These are phyloP conservation scores for Steinernema scapterisci DNA, from an alignment of 2,888 invertebrate species.

Conservation along the genomic window DNA sequence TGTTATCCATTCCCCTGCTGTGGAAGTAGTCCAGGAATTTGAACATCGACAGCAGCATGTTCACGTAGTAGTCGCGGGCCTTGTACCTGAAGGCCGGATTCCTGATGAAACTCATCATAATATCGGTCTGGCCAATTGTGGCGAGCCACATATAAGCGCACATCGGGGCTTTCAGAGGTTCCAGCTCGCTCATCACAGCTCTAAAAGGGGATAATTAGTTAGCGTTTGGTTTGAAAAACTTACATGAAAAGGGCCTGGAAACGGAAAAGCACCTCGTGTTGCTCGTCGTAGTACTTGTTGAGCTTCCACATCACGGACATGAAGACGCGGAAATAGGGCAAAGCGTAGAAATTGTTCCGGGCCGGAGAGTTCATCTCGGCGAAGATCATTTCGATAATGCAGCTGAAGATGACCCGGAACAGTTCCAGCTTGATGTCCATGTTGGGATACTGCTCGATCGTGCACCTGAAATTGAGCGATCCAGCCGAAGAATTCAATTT, in stretches of 20 bases:
- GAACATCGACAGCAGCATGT: background rate
- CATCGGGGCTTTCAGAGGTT: background rate
- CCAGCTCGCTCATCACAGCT: background rate
- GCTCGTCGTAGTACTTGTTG: background rate
- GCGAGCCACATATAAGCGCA: slow-evolving; percentile 14
- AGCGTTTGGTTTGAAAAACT: background rate
- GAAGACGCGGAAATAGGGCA: slow-evolving; percentile 11
- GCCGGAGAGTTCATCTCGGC: background rate
- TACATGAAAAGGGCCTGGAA: background rate
- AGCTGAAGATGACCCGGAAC: background rate
- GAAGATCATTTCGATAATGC: background rate
- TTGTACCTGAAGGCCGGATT: slow-evolving; percentile 8
- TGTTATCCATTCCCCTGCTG: background rate
- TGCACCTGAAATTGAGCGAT: background rate
- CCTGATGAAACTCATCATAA: background rate
- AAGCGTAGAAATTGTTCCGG: background rate
- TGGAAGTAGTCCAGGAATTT: background rate
- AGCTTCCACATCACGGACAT: background rate
- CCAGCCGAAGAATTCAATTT: too few relatives aligned
- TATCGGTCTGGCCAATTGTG: background rate
- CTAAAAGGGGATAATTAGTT: background rate
- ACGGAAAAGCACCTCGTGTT: background rate
- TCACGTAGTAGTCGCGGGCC: background rate
- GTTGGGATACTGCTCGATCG: background rate
- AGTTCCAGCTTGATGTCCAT: background rate